Evolutionary conservation across 2,888 invertebrate species (phyloP), one percentile per base, ranked within the genome.

Genomic region (Chalcosyrphus nemorum): DNA sequence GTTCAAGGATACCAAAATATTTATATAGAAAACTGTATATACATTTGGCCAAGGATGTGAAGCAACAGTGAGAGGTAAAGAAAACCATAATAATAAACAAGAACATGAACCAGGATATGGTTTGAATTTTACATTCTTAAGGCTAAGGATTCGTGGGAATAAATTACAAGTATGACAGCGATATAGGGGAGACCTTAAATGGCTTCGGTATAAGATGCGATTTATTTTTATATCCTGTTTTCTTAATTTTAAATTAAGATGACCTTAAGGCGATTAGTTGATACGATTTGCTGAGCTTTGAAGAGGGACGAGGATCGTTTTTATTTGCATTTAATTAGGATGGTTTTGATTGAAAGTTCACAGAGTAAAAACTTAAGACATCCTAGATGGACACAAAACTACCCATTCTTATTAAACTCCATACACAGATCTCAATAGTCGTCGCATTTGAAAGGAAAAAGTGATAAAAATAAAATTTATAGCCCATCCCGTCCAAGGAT

Each of bases 211-310:
- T 13, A 56, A 29, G 19, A 15, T 17, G 11, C n/a, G 61, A 61
- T 71, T 59, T 71, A 41, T 50, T 52, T 72, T 43, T 41, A 13
- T 41, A 54, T 59, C 24, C 15, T 59, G 71, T 63, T 61, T 57
- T 6, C 24, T 54, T 32, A 57, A 45, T 57, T 70, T 57, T 19
- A 70, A 57, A 57, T 71, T 38, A 47, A 27, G 57, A 38, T 35
- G 32, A 35, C 59, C 57, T 50, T 47, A 57, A 59, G 59, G 59
- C 38, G 47, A 47, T 59, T 59, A 59, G 47, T 50, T 50, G 9
- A 24, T 38, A n/a, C 15, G 38, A 2, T 66, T 38, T 21, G 45
- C 13, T 11, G 21, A 24, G 38, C 24, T 38, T 66, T 52, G 38
- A 41, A 43, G 54, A 17, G n/a, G n/a, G n/a, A n/a, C n/a, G n/a